phyloP scores from a whole-genome alignment of 1,140 invertebrate genomes.

The Goniozus legneri region DNA sequence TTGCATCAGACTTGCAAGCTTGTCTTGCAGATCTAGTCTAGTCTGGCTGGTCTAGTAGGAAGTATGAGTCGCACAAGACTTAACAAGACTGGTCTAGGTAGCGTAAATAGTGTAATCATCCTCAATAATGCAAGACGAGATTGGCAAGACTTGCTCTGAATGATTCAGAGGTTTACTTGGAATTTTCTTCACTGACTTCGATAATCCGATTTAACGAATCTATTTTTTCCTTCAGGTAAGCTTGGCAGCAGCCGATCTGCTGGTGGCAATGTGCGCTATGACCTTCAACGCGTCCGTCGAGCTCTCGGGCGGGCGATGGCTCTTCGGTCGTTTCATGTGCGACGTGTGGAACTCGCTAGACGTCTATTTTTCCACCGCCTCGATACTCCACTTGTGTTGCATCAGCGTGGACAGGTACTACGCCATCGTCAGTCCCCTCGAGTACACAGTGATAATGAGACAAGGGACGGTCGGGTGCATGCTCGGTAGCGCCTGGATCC shows the following conservation, averaged over 20 bases:
- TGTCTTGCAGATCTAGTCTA: too few relatives aligned
- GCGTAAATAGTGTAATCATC: too few relatives aligned
- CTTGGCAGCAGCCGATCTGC: slow-evolving; percentile 84
- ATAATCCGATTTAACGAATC: too few relatives aligned
- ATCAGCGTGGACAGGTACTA: slow-evolving; percentile 92
- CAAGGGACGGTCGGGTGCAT: slow-evolving; percentile 76
- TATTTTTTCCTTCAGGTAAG: slow-evolving; percentile 73
- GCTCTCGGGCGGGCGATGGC: slow-evolving; percentile 74
- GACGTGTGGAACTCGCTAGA: slow-evolving; percentile 95
- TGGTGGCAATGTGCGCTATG: slow-evolving; percentile 90
- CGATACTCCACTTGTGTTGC: slow-evolving; percentile 91
- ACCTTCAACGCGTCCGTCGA: slow-evolving; percentile 90
- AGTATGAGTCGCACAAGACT: too few relatives aligned
- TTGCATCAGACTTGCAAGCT: too few relatives aligned
- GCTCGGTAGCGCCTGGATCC: slow-evolving; percentile 83
- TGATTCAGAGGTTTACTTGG: too few relatives aligned
- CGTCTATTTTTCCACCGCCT: slow-evolving; percentile 93
- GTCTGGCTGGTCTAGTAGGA: too few relatives aligned
- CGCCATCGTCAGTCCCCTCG: slow-evolving; percentile 83
- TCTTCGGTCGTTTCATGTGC: slow-evolving; percentile 87
- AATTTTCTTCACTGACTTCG: too few relatives aligned
- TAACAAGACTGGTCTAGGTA: too few relatives aligned
- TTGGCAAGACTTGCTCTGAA: too few relatives aligned
- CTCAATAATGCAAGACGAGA: too few relatives aligned
- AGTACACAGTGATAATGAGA: slow-evolving; percentile 86